Evolutionary conservation across 2,797 vertebrate species (phyloP), one percentile per base, ranked within the genome.

Genomic region (Parauchenoglanis ngamensis): DNA sequence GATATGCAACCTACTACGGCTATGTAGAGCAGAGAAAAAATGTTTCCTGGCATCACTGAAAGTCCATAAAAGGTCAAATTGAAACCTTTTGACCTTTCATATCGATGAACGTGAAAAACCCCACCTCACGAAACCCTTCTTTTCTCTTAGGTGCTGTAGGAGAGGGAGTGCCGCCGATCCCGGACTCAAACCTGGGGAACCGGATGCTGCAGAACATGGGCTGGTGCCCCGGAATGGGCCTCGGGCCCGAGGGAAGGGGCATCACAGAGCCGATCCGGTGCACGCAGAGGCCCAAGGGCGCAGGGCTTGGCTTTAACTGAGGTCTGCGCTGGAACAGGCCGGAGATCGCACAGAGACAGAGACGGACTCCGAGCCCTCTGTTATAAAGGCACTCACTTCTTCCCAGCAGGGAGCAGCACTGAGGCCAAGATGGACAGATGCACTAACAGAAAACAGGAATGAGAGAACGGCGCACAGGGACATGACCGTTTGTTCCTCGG

Each of bases 131-230:
- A 80, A 7, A 23, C 56, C 13, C 56, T 46, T 57, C 73, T n/a
- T 85, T 59, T 79, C 65, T 85, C 15, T 11, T 76, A 96, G 98
- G 95, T 88, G 93, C 96, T 80, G 96, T 99, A 19, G 98, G 97
- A 88, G 98, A 99, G 94, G 97, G 92, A 0, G 96, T 95, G 0
- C 92, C 92, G 19, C 94, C 96, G 19, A 97, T 99, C 90, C 96
- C 97, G 0, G 98, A 99, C 87, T 95, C 92, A 25, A 99, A 98
- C 93, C 94, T 98, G 92, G 98, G 98, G 63, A 99, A 93, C 92
- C 96, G 97, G 83, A 99, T 99, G 98, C 92, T 99, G 81, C 98
- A 99, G 94, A 97, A 90, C 86, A 98, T 99, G 98, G 98, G 98
- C 87, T 99, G 98, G 98, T 97, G 88, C 49, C 98, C 98, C 0